phyloP scores from a whole-genome alignment of 2,888 invertebrate species.

The Netelia inedita region DNA sequence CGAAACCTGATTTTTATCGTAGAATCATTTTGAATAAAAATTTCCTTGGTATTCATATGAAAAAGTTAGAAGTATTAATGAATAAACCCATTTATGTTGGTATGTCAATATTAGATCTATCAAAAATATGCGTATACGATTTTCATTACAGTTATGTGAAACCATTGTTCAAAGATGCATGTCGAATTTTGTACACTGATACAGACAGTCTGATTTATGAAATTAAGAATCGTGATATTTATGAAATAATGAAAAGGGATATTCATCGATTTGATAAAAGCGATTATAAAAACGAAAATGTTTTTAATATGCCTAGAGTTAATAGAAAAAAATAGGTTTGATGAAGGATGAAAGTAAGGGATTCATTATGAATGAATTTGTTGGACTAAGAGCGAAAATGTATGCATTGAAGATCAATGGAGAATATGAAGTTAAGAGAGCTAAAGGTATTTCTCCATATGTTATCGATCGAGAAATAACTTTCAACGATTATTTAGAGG shows the following conservation, averaged over 20 bases:
- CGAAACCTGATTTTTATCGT: conserved; percentile 78
- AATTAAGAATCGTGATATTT: conserved; percentile 78
- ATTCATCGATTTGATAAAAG: conserved; percentile 76
- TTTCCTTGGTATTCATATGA: background rate
- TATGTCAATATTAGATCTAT: background rate
- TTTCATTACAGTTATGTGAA: conserved; percentile 36
- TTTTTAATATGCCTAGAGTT: conserved; percentile 15
- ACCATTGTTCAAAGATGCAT: conserved; percentile 51
- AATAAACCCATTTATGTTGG: conserved; percentile 19
- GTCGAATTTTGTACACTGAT: conserved; percentile 69
- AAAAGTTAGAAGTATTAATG: background rate
- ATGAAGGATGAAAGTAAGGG: conserved; percentile 38
- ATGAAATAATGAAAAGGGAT: conserved; percentile 71
- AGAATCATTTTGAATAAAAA: conserved; percentile 62
- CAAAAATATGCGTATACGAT: background rate
- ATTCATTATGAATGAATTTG: conserved; percentile 11
- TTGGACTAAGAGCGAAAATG: conserved; percentile 29
- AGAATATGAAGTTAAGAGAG: conserved; percentile 1
- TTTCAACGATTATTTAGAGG: background rate
- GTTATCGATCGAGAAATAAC: background rate
- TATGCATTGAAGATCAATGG: background rate
- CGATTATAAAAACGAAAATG: conserved; percentile 9
- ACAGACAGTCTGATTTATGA: conserved; percentile 72
- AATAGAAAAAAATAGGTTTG: conserved; percentile 27
- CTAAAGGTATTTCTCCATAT: background rate